Percentiles rank a stretch among this genome's conserved stretches.
phyloP scores from a whole-genome alignment of 2,113 vertebrate species.

The Corythaeola cristata region DNA sequence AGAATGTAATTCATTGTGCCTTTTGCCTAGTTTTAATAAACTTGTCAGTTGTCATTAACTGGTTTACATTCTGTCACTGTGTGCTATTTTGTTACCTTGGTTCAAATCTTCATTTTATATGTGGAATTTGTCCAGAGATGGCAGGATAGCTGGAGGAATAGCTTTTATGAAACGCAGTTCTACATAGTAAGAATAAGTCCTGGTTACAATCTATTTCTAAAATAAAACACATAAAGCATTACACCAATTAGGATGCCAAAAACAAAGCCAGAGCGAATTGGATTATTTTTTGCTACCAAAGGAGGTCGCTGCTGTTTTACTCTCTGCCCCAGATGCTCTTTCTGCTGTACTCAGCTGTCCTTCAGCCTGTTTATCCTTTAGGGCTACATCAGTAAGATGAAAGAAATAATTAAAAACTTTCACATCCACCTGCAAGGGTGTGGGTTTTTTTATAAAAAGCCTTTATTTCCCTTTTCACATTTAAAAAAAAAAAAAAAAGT shows the following conservation, averaged over 20 bases:
- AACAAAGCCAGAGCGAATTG: neutral
- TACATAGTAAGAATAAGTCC: neutral
- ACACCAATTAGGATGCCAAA: neutral
- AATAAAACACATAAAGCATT: neutral
- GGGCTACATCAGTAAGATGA: neutral
- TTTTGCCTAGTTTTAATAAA: constrained; percentile 80
- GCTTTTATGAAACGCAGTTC: neutral
- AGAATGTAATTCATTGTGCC: constrained; percentile 75
- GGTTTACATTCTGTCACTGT: neutral
- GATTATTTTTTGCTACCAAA: constrained; percentile 2
- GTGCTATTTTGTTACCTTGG: neutral
- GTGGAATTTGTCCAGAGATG: neutral
- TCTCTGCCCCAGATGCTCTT: neutral
- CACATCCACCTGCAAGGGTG: neutral
- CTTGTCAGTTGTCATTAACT: constrained; percentile 41
- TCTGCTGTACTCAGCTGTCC: no score
- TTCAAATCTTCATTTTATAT: neutral
- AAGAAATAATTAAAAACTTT: neutral
- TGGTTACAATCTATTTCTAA: neutral
- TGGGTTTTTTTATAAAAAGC: neutral
- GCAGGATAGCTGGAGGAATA: neutral
- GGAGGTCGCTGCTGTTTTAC: constrained; percentile 8
- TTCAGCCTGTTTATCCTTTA: neutral
- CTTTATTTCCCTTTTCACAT: constrained; percentile 29
- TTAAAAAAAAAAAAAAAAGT: neutral